These are phyloP conservation scores for Tenthredo amoena DNA, from an alignment of 2,888 invertebrate genomes.

Conservation along the genomic window DNA sequence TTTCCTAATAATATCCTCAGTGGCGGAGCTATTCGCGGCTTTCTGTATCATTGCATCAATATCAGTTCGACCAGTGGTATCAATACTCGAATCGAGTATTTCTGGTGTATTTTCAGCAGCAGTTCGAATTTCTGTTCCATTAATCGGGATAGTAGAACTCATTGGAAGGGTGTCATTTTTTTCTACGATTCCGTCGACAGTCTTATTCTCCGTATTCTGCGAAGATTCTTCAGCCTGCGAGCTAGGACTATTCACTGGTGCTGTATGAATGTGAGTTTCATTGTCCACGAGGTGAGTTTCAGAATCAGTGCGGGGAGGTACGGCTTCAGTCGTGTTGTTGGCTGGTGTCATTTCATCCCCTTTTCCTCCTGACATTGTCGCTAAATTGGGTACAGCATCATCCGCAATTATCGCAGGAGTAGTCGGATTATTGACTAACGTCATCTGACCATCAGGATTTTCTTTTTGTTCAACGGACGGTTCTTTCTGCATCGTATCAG, in stretches of 20 bases:
- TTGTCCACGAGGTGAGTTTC: conserved; percentile 19
- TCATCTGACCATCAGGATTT: not conserved
- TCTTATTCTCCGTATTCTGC: conserved; percentile 36
- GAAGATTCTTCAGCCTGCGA: conserved; percentile 55
- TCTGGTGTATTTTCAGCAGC: not conserved
- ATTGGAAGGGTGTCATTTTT: not conserved
- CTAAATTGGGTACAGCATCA: conserved; percentile 57
- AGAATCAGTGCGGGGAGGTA: conserved; percentile 20
- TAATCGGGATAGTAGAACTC: not conserved
- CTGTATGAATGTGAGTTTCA: conserved; percentile 20
- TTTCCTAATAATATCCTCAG: not conserved
- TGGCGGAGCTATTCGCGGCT: not conserved
- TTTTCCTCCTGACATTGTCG: conserved; percentile 59
- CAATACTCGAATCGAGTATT: not conserved
- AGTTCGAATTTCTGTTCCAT: not conserved
- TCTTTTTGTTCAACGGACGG: conserved; percentile 27
- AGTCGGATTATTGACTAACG: conserved; percentile 50
- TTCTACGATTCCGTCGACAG: not conserved
- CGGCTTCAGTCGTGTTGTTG: conserved; percentile 16
- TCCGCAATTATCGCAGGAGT: conserved; percentile 39
- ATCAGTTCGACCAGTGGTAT: not conserved
- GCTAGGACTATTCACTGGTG: conserved; percentile 54
- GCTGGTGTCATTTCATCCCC: conserved; percentile 59
- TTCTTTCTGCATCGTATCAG: conserved; percentile 39
- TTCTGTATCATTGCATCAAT: conserved; percentile 15